Evolutionary conservation across 2,888 invertebrate genomes (phyloP).

Genomic region (Crematogaster levior): DNA sequence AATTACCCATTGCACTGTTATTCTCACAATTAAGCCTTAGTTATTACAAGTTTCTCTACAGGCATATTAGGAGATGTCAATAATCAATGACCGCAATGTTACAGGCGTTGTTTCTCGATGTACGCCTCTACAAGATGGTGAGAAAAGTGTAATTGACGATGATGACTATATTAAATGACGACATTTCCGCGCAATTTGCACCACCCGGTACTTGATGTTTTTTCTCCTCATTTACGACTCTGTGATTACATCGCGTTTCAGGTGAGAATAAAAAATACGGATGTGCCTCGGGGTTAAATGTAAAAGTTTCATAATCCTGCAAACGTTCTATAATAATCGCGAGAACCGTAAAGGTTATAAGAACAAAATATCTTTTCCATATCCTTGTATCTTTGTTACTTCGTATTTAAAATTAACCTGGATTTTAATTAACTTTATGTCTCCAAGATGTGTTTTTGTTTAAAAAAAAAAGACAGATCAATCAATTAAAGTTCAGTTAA

Average conservation of each 20-base stretch:
- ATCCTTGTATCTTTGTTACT: neutral
- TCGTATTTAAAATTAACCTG: neutral
- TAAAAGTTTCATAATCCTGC: neutral
- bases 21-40: constrained; percentile 39
- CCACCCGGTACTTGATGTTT: constrained; percentile 1
- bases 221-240: neutral
- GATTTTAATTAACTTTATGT: neutral
- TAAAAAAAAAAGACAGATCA: constrained; percentile 6
- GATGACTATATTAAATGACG: constrained; percentile 49
- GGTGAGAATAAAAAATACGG: neutral
- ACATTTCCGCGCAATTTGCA: constrained; percentile 34
- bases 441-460: neutral
- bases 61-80: constrained; percentile 26
- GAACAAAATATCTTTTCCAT: neutral
- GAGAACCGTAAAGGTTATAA: neutral
- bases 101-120: constrained; percentile 1
- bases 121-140: neutral
- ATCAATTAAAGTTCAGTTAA: constrained; percentile 25
- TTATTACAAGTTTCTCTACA: neutral
- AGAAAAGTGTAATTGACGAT: constrained; percentile 40
- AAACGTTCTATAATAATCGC: neutral
- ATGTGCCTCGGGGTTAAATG: constrained; percentile 14
- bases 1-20: constrained; percentile 40
- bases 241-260: constrained; percentile 14
- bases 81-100: constrained; percentile 10